These are phyloP conservation scores for Brachymystax lenok DNA, from an alignment of 2,797 vertebrate species.

Conservation along the genomic window DNA sequence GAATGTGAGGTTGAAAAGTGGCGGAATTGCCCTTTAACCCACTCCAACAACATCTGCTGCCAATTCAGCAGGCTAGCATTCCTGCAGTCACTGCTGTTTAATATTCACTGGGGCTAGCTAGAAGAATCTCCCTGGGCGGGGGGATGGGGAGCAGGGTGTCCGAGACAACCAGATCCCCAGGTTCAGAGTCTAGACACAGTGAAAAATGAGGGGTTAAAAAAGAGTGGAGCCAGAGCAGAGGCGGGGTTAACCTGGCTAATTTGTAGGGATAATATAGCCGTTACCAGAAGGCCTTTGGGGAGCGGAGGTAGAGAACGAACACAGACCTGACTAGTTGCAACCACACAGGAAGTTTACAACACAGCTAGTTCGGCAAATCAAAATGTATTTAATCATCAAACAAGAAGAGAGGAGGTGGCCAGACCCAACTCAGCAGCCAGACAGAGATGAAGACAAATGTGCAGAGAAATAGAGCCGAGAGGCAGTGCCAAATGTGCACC, in stretches of 20 bases:
- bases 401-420: conserved; percentile 53
- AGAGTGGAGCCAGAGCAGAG: conserved; percentile 65
- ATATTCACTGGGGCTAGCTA: conserved; percentile 75
- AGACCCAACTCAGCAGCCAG: conserved; percentile 55
- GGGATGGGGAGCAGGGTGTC: conserved; percentile 9
- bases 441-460: conserved; percentile 72
- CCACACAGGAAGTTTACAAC: conserved; percentile 80
- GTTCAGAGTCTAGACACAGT: conserved; percentile 64
- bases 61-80: conserved; percentile 70
- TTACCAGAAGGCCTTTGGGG: conserved; percentile 67
- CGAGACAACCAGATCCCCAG: conserved; percentile 37
- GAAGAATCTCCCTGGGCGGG: conserved; percentile 65
- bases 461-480: conserved; percentile 44
- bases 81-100: conserved; percentile 78
- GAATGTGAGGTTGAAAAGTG: too few species aligned
- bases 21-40: too few species aligned
- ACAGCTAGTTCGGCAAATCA: conserved; percentile 68
- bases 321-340: conserved; percentile 63
- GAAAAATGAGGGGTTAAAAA: conserved; percentile 78
- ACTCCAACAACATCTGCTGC: conserved; percentile 77
- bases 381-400: conserved; percentile 78
- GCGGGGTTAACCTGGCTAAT: conserved; percentile 73
- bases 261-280: conserved; percentile 75
- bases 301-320: conserved; percentile 62
- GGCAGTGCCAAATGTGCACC: conserved; percentile 47